Evolutionary conservation across 2,113 vertebrate genomes (phyloP).

Genomic region (Rhagologus leucostigma): DNA sequence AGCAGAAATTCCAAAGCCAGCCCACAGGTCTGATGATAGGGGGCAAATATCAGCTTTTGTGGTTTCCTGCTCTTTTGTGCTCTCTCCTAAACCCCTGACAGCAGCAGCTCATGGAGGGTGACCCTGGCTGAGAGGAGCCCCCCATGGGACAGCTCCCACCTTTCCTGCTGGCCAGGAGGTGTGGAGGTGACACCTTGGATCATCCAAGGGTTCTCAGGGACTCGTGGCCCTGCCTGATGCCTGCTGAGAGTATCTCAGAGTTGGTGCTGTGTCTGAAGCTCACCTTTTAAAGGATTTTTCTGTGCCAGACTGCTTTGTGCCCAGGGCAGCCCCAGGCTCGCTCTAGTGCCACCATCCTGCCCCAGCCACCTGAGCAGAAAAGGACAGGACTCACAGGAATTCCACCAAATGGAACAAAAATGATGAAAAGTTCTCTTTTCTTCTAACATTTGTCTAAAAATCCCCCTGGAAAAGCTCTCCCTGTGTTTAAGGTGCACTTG

Average conservation of each 20-base stretch:
- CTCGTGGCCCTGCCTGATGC: fast-evolving
- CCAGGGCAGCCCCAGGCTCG: no score
- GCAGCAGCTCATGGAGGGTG: not conserved
- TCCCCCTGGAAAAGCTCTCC: not conserved
- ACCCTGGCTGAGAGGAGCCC: not conserved
- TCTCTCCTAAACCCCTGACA: not conserved
- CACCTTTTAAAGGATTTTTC: not conserved
- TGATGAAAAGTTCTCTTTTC: not conserved
- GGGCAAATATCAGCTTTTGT: not conserved
- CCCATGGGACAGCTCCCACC: not conserved
- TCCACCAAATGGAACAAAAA: no score
- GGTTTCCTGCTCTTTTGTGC: not conserved
- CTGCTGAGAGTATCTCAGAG: not conserved
- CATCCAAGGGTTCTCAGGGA: not conserved
- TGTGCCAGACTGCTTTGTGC: no score
- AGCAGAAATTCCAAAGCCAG: not conserved
- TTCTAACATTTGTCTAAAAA: not conserved
- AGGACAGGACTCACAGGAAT: no score
- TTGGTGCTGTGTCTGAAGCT: not conserved
- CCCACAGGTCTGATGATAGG: not conserved
- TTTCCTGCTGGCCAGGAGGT: not conserved
- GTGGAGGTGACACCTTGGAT: not conserved
- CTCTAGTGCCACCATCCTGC: no score
- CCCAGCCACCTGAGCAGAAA: no score
- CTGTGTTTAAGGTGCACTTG: not conserved